Conservation (phyloP, 1,140 invertebrate genomes). For the Physella acuta region DNA sequence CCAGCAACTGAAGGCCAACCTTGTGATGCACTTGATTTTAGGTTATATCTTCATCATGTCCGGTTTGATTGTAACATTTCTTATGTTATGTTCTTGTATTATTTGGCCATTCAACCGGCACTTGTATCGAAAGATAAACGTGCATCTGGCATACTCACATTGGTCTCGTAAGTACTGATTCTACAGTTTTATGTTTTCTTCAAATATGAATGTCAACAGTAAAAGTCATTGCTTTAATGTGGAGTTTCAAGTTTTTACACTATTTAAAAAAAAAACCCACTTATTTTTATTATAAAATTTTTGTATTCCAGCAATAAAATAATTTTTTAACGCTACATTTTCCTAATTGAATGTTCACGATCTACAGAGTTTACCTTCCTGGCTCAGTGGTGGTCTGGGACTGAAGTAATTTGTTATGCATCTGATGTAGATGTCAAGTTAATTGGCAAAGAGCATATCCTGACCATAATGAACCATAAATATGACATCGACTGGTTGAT, state of each 20-base stretch:
- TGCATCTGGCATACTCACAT: constrained; percentile 84
- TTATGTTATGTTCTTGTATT: constrained; percentile 51
- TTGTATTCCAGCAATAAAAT: neutral
- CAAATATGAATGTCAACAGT: no score
- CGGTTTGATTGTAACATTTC: constrained; percentile 81
- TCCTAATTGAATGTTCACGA: neutral
- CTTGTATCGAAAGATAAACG: constrained; percentile 83
- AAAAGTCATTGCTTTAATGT: no score
- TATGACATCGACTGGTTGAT: constrained; percentile 88
- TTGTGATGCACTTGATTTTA: constrained; percentile 72
- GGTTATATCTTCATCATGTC: constrained; percentile 87
- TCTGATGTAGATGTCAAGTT: constrained; percentile 76
- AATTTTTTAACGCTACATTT: neutral
- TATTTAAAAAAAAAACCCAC: neutral
- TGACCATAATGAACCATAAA: constrained; percentile 90
- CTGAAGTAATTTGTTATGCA: constrained; percentile 75
- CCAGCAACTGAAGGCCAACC: constrained; percentile 36
- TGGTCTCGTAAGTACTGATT: constrained; percentile 93
- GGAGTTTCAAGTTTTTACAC: no score
- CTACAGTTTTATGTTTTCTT: no score
- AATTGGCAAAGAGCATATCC: constrained; percentile 84
- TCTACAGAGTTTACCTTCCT: constrained; percentile 85
- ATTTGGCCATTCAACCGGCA: constrained; percentile 56
- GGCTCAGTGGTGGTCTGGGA: constrained; percentile 88
- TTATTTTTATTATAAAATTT: constrained; percentile 4